Evolutionary conservation across 2,888 invertebrate genomes (phyloP).

Genomic region (Mythimna lalbum): DNA sequence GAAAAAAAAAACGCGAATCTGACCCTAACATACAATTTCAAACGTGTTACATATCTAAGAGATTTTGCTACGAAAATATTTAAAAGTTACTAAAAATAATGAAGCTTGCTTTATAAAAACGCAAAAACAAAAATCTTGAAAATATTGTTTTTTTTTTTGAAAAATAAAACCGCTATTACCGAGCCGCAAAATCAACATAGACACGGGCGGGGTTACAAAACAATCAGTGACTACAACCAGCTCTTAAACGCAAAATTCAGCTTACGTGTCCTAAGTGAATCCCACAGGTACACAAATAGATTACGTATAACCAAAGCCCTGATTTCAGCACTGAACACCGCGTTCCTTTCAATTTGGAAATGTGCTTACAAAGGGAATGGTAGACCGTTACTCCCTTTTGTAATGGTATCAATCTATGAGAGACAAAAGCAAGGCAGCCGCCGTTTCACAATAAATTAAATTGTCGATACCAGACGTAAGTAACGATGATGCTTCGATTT

Average conservation of each 20-base stretch:
- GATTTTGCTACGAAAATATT: too few relatives aligned
- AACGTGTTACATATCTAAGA: too few relatives aligned
- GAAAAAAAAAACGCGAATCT: too few relatives aligned
- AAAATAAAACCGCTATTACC: too few relatives aligned
- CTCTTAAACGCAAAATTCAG: slow-evolving; percentile 21
- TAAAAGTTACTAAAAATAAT: too few relatives aligned
- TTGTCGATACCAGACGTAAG: slow-evolving; percentile 56
- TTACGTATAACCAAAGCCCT: slow-evolving; percentile 57
- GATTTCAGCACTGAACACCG: slow-evolving; percentile 59
- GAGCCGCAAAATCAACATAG: too few relatives aligned
- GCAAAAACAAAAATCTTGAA: too few relatives aligned
- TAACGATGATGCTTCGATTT: slow-evolving; percentile 48
- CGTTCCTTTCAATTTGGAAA: slow-evolving; percentile 65
- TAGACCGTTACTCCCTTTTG: slow-evolving; percentile 62
- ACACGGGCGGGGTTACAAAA: too few relatives aligned
- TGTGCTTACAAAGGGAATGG: slow-evolving; percentile 66
- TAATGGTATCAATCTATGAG: slow-evolving; percentile 63
- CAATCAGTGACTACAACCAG: too few relatives aligned
- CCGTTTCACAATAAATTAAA: slow-evolving; percentile 64
- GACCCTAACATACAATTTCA: too few relatives aligned
- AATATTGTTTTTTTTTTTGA: too few relatives aligned
- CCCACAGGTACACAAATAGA: slow-evolving; percentile 49
- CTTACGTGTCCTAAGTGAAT: slow-evolving; percentile 36
- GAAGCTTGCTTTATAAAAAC: too few relatives aligned
- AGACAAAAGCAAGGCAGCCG: slow-evolving; percentile 61